Percentiles rank a stretch among this genome's conserved stretches.
Evolutionary conservation across 2,888 invertebrate genomes (phyloP).

Genomic region (Nebria salina): DNA sequence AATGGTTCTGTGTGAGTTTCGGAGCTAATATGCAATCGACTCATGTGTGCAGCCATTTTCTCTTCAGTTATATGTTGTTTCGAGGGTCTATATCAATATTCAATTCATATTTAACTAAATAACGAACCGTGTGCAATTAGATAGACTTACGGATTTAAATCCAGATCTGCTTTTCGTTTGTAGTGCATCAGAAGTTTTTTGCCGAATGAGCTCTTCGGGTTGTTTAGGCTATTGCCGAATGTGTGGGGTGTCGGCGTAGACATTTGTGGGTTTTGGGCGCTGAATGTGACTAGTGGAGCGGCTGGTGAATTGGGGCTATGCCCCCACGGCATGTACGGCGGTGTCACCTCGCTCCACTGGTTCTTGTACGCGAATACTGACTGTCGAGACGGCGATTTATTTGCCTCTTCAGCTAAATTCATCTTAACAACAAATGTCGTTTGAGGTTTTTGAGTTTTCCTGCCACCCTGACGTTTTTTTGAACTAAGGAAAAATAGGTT

Average conservation of each 20-base stretch:
- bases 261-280: slow-evolving; percentile 23
- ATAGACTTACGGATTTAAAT: slow-evolving; percentile 31
- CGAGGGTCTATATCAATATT: slow-evolving; percentile 50
- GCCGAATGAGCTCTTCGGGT: slow-evolving; percentile 33
- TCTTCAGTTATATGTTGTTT: slow-evolving; percentile 86
- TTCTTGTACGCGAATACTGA: slow-evolving; percentile 19
- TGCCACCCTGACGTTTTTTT: neutral
- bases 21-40: slow-evolving; percentile 75
- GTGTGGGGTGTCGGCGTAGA: neutral
- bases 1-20: slow-evolving; percentile 55
- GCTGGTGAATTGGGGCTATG: slow-evolving; percentile 28
- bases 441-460: neutral
- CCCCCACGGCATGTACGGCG: slow-evolving; percentile 42
- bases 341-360: slow-evolving; percentile 40
- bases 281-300: slow-evolving; percentile 38
- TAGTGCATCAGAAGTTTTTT: slow-evolving; percentile 27
- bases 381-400: slow-evolving; percentile 2
- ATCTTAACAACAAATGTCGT: slow-evolving; percentile 8
- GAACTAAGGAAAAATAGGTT: neutral
- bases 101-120: neutral
- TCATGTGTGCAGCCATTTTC: slow-evolving; percentile 84
- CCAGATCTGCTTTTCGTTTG: slow-evolving; percentile 37
- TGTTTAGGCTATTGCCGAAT: neutral
- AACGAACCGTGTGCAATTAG: neutral
- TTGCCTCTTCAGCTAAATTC: slow-evolving; percentile 34